Conservation (phyloP, 2,888 invertebrate species). For the Pristionchus japonicus region DNA sequence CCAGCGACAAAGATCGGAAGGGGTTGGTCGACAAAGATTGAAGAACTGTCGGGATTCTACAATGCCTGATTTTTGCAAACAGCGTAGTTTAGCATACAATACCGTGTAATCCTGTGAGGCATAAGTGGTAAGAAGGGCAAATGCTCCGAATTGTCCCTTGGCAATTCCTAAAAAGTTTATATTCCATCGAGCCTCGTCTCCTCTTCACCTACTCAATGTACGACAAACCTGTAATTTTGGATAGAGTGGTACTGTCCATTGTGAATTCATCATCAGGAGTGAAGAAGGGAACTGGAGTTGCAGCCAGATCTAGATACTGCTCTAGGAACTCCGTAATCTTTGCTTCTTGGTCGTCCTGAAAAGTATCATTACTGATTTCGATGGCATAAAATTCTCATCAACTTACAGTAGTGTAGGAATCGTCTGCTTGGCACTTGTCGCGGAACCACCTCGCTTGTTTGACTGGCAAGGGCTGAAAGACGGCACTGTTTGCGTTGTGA, state of each 20-base stretch:
- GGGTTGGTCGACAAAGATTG: conserved; percentile 15
- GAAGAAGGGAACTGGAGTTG: background rate
- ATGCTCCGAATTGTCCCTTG: background rate
- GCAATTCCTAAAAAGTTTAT: background rate
- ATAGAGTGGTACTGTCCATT: background rate
- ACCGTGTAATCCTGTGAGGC: background rate
- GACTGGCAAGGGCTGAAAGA: background rate
- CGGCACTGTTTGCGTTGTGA: background rate
- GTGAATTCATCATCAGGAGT: background rate
- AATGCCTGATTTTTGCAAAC: background rate
- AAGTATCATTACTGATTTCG: background rate
- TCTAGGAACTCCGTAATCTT: background rate
- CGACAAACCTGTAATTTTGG: background rate
- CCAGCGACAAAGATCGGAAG: background rate
- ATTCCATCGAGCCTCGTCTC: no score
- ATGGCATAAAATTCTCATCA: no score
- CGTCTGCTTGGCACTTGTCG: background rate
- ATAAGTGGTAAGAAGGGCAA: background rate
- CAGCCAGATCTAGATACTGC: background rate
- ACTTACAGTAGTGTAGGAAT: background rate
- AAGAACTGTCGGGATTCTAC: background rate
- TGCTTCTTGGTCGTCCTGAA: background rate
- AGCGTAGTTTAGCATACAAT: background rate
- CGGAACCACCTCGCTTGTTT: background rate
- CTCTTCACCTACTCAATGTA: no score